Evolutionary conservation across 2,888 invertebrate species (phyloP), one percentile per base, ranked within the genome.

Genomic region (Aphodius sticticus): DNA sequence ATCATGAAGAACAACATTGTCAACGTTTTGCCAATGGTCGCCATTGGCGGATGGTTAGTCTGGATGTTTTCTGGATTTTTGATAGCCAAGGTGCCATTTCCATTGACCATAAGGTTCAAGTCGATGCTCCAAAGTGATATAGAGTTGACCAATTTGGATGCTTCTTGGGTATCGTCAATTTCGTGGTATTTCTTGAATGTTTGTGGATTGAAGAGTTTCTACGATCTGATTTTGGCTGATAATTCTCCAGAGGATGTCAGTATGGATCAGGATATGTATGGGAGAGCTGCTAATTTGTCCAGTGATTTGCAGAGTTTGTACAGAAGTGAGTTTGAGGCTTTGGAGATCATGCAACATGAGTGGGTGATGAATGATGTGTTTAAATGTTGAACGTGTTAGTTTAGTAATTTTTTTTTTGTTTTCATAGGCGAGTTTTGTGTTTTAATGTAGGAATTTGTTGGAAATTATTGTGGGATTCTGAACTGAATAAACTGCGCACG

Each of bases 171-270:
- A 0, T 98, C 98, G 0, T 99, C 98, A 0, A 99, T 98, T 0
- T 99, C 98, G 0, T 99, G 99, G 99, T 99, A 99, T 90, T 99
- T 99, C 90, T 92, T 99, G 14, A 99, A 99, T 88, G 98, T 99
- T 0, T 99, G 99, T 89, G 99, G 99, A 16, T 91, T 99, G 71
- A 91, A 99, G 78, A 97, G 97, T 82, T 98, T 99, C 87, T 99
- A 99, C 88, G 95, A 97, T 0, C 91, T 99, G 38, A 97, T 99
- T 5, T 91, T 99, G 78, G 99, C 99, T 81, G 98, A 98, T 87
- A 98, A 99, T 87, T 98, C 99, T 91, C 95, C 94, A 92, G 90
- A 88, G 87, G 81, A 93, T 96, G 86, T 93, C 95, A 36, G 95
- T 98, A 93, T 79, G 6, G 98, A 98, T 86, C 98, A 99, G 87